Base-by-base conservation (phyloP, 35 echinoderm and acorn worm genomes). In the Ophiothrix spiculata region DNA sequence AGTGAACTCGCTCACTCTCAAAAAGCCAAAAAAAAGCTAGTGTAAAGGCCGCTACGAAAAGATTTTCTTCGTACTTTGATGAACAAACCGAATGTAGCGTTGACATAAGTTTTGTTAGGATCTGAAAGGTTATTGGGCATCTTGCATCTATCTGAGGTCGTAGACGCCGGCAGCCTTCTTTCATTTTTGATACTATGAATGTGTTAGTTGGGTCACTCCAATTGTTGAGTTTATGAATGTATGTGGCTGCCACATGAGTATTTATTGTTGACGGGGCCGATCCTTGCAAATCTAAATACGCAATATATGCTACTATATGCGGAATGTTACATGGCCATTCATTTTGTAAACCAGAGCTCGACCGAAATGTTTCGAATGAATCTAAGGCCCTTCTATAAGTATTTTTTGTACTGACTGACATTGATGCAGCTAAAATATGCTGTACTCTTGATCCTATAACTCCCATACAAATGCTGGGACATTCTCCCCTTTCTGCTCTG, bases 41-140 rank as follows among this genome's bases (percentile, higher is more conserved):
- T n/a, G 63, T 33, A 64, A 88, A 88, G n/a, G 63, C 56, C 4
- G 86, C 76, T 0, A 4, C 35, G 25, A 88, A 88, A 32, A 88
- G 33, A 33, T 12, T 23, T 8, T 16, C 8, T 37, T 88, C 1
- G 37, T 56, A 88, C 1, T 14, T 10, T 1, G 86, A 80, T 0
- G 36, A 19, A 39, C 76, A 80, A 36, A 81, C 56, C 14, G 14
- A 19, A 31, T 21, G 28, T n/a, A 88, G 31, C 2, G 77, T 16
- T 15, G 6, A 1, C 1, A 77, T 35, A 19, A 87, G 40, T 8
- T 41, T 16, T 16, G 39, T 11, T 35, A 78, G 46, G 1, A 88
- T 35, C 33, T 40, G 31, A 12, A 80, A 32, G 0, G 86, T 60
- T 39, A 88, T 80, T 0, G 86, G 86, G 33, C 40, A 56, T 0